These are phyloP conservation scores for Venturia canescens DNA, from an alignment of 1,140 invertebrate genomes.

Conservation along the genomic window DNA sequence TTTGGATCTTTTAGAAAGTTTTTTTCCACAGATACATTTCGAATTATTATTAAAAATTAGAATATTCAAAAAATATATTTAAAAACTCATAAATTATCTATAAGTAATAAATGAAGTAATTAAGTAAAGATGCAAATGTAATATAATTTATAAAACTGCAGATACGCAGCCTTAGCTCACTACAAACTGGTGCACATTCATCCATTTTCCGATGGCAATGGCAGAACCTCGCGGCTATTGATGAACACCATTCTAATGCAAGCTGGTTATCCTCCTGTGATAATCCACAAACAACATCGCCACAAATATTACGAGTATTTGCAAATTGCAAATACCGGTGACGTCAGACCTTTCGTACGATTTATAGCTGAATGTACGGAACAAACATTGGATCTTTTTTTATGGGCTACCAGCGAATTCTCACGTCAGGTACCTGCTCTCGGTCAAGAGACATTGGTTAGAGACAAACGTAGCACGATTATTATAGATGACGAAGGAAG, in stretches of 20 bases:
- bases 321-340: slow-evolving; percentile 93
- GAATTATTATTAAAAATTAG: not conserved
- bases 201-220: slow-evolving; percentile 96
- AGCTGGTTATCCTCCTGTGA: slow-evolving; percentile 97
- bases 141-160: slow-evolving; percentile 62
- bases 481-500: slow-evolving; percentile 60
- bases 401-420: slow-evolving; percentile 86
- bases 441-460: slow-evolving; percentile 68
- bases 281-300: slow-evolving; percentile 94
- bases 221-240: slow-evolving; percentile 93
- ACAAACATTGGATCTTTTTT: slow-evolving; percentile 93
- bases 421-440: slow-evolving; percentile 76
- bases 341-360: slow-evolving; percentile 94
- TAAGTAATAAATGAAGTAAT: too few relatives aligned
- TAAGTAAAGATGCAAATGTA: slow-evolving; percentile 35
- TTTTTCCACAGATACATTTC: not conserved
- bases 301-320: slow-evolving; percentile 91
- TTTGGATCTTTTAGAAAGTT: too few relatives aligned
- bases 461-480: slow-evolving; percentile 66
- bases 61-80: not conserved
- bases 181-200: slow-evolving; percentile 98
- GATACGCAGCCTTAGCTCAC: slow-evolving; percentile 94
- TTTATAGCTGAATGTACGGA: slow-evolving; percentile 97
- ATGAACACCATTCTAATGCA: slow-evolving; percentile 99
- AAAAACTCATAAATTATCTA: too few relatives aligned